Percentiles rank a stretch among this genome's conserved stretches.
Evolutionary conservation across 1,140 invertebrate genomes (phyloP).

Genomic region (Temnothorax longispinosus): DNA sequence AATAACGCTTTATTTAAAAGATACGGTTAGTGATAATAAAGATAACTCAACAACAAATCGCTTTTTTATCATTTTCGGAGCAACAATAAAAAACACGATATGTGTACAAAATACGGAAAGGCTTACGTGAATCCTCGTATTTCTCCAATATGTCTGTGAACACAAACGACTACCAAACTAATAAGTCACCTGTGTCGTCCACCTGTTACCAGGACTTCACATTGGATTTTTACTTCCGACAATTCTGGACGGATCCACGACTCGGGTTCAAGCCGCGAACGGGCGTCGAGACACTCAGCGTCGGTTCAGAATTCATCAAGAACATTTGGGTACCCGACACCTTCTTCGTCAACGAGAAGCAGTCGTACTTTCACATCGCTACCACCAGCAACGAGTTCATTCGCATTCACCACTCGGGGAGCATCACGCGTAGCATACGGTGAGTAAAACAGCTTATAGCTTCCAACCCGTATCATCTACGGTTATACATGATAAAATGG

Average conservation of each 20-base stretch:
- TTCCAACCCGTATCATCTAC: not conserved
- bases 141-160: slow-evolving; percentile 13
- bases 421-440: slow-evolving; percentile 98
- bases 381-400: slow-evolving; percentile 99
- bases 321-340: slow-evolving; percentile 99
- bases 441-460: slow-evolving; percentile 85
- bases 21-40: not conserved
- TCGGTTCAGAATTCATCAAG: slow-evolving; percentile 97
- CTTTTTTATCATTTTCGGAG: not conserved
- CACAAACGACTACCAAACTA: slow-evolving; percentile 52
- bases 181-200: slow-evolving; percentile 54
- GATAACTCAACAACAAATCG: not conserved
- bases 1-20: not conserved
- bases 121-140: slow-evolving; percentile 52
- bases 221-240: slow-evolving; percentile 99
- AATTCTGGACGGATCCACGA: slow-evolving; percentile 98
- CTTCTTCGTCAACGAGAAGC: slow-evolving; percentile 99
- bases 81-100: not conserved
- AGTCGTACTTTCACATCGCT: slow-evolving; percentile 98
- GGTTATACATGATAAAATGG: not conserved
- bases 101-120: not conserved
- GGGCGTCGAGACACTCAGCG: slow-evolving; percentile 95
- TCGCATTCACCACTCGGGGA: slow-evolving; percentile 96
- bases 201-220: slow-evolving; percentile 94
- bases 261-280: slow-evolving; percentile 95